Percentiles rank a stretch among this genome's conserved stretches.
Conservation (phyloP, 1,140 invertebrate genomes). For the Pogonognathellus flavescens region DNA sequence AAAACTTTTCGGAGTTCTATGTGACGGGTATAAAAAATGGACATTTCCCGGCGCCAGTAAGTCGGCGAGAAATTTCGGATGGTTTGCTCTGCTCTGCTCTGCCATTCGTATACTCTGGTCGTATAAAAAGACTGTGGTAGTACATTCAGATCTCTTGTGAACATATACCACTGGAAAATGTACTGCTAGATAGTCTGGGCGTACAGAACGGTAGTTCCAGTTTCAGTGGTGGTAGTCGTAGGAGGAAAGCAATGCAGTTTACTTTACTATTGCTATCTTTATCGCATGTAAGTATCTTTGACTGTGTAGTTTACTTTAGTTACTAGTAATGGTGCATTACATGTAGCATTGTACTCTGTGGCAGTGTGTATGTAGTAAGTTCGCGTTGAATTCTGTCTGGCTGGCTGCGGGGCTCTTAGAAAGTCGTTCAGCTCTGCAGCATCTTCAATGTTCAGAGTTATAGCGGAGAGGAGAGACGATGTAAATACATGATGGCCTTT, state of each 20-base stretch:
- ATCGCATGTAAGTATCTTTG: slow-evolving; percentile 1
- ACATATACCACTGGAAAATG: neutral
- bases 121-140: too few relatives aligned
- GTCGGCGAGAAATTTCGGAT: slow-evolving; percentile 61
- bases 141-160: neutral
- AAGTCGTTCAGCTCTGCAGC: slow-evolving; percentile 19
- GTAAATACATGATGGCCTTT: neutral
- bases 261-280: slow-evolving; percentile 10
- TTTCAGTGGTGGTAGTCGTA: neutral
- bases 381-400: neutral
- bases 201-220: neutral
- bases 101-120: neutral
- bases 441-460: neutral
- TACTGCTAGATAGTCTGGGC: neutral
- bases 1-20: slow-evolving; percentile 63
- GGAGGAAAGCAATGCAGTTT: neutral
- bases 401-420: neutral
- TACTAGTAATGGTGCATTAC: neutral
- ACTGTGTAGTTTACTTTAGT: slow-evolving; percentile 10
- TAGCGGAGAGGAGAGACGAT: too few relatives aligned
- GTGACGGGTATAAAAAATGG: slow-evolving; percentile 65
- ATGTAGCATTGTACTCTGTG: slow-evolving; percentile 1
- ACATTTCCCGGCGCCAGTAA: slow-evolving; percentile 67
- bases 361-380: neutral
- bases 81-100: slow-evolving; percentile 14